Base-by-base conservation (phyloP, 2,797 vertebrate species). In the Bovichtus variegatus region DNA sequence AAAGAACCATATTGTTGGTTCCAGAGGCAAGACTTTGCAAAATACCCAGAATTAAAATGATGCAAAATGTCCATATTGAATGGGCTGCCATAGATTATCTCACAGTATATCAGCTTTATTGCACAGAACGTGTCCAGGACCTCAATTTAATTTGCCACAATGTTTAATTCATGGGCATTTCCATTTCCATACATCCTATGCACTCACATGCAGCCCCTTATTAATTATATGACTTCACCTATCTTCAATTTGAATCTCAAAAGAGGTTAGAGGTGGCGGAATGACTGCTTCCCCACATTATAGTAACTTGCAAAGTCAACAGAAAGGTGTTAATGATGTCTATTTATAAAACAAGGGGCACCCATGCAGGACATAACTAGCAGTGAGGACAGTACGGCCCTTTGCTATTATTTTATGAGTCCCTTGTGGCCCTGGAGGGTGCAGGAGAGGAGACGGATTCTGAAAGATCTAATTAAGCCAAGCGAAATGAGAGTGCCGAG, bases 401-500 rank as follows among this genome's bases (percentile, higher is more conserved):
- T 77, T 74, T 72, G 81, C 89, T 75, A 38, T 83, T 87, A 77
- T 88, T 87, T 91, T 77, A 88, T 65, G 84, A 80, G 62, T 82
- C 86, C 72, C 72, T 11, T 4, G 83, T 67, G 82, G 66, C 50
- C 73, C 80, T 58, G 58, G 41, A 85, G 83, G 81, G 83, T 82
- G 74, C 74, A 65, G 62, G 64, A 88, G 83, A 71, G 68, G 79
- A 84, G 80, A 74, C 53, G 3, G 64, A 62, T 84, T 85, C 80
- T 91, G 78, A 84, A 85, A 90, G 86, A 91, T 91, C 86, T 89
- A 89, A 93, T 93, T 93, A 92, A 80, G 85, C 82, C 82, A 80
- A 82, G 82, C 68, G 43, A 87, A 89, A 87, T 84, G 74, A 88
- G 84, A 84, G 83, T 80, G 82, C 71, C 13, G 74, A 85, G 89